These are phyloP conservation scores for Origma solitaria DNA, from an alignment of 2,113 vertebrate species.

Conservation along the genomic window DNA sequence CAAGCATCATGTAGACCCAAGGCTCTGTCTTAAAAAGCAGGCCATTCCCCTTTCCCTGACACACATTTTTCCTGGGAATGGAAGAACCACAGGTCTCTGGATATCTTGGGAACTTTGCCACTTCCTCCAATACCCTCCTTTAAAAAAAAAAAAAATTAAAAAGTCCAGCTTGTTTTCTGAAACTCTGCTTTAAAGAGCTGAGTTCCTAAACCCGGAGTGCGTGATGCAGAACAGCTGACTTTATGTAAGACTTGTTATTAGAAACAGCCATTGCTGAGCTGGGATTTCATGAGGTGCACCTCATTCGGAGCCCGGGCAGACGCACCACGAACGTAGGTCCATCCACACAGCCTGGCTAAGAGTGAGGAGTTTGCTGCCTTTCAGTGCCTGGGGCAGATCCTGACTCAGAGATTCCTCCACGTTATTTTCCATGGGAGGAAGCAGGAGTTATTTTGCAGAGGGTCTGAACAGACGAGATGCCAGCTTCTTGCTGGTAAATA, in stretches of 20 bases:
- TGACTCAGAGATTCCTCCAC: constrained; percentile 47
- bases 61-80: background rate
- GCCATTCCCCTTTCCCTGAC: background rate
- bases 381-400: constrained; percentile 33
- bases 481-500: constrained; percentile 44
- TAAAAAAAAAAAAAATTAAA: background rate
- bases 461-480: background rate
- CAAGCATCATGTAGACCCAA: background rate
- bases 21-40: background rate
- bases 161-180: background rate
- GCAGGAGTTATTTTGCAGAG: background rate
- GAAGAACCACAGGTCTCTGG: background rate
- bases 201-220: background rate
- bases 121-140: background rate
- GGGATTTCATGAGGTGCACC: background rate
- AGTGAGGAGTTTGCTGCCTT: background rate
- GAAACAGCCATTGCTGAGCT: constrained; percentile 27
- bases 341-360: background rate
- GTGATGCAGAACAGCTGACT: constrained; percentile 45
- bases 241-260: constrained; percentile 32
- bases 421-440: constrained; percentile 49
- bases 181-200: background rate
- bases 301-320: background rate
- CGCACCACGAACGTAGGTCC: background rate
- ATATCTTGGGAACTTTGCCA: background rate